Base-by-base conservation (phyloP, 2,113 vertebrate genomes). In the Fukomys damarensis region DNA sequence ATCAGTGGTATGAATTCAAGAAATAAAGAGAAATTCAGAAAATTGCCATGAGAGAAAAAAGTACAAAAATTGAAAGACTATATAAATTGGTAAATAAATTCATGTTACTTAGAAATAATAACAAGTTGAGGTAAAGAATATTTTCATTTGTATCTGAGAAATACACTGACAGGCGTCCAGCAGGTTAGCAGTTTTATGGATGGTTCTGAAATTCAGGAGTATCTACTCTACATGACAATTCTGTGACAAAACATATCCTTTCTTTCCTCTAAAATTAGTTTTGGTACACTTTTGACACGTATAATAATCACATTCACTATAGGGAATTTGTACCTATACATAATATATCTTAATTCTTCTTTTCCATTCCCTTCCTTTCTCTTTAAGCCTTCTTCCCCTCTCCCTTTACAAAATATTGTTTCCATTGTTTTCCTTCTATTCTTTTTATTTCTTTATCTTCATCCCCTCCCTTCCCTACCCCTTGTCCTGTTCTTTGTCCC, bases 401-500 rank as follows among this genome's bases (percentile, higher is more conserved):
- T 49, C 26, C 43, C 9, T 49, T 46, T 76, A 76, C 6, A 49
- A 49, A 35, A 79, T 12, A 54, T 79, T 54, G 32, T 52, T 54
- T 11, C 49, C 54, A 14, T 35, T 35, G 49, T 4, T 35, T 79
- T 54, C 17, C 74, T 77, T 49, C 13, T 16, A 32, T 76, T 76
- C 24, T 12, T 32, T 35, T 35, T n/a, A 12, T 30, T 46, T 54
- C 54, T 79, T 79, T 52, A 19, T 79, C 7, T 13, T 17, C 5
- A 32, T 52, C 19, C 49, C 17, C 12, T 54, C 30, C 63, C 14
- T 74, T 43, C 22, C 22, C n/a, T 41, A 11, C 11, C 22, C 11
- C 20, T 10, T 24, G 10, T 1, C 22, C 38, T 38, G 10, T 4
- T 2, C 10, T 35, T 22, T 66, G 5, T 38, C 12, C 9, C 3